Conservation (phyloP, 2,888 invertebrate genomes). For the Drosophila birchii region DNA sequence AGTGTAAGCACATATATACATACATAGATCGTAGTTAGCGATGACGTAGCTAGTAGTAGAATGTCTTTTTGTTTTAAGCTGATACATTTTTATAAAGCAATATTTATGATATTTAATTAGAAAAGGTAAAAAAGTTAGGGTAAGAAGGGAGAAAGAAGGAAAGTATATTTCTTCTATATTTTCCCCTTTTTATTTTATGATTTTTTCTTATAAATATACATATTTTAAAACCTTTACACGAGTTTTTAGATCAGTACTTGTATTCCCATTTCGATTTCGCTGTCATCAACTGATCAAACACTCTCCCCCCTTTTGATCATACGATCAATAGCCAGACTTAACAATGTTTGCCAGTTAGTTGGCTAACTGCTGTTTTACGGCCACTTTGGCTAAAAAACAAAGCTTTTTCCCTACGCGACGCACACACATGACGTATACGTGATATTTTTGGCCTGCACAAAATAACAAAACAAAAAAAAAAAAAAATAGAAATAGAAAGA, state of each 20-base stretch:
- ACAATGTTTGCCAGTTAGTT: conserved; percentile 37
- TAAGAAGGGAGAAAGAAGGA: too few species aligned
- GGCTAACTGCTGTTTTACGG: conserved; percentile 27
- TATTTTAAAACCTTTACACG: neutral
- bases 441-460: conserved; percentile 40
- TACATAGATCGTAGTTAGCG: conserved; percentile 67
- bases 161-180: neutral
- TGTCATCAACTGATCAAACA: conserved; percentile 37
- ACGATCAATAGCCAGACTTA: conserved; percentile 7
- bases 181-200: neutral
- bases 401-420: conserved; percentile 27
- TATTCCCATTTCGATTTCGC: conserved; percentile 13
- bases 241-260: neutral
- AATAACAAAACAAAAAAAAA: neutral
- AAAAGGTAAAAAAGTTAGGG: neutral
- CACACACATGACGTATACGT: conserved; percentile 49
- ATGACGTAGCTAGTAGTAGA: conserved; percentile 61
- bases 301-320: neutral
- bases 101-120: neutral
- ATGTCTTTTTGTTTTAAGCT: conserved; percentile 5
- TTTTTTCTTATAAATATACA: too few species aligned
- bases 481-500: neutral
- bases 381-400: conserved; percentile 35
- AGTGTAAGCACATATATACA: conserved; percentile 34
- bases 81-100: neutral